Conservation (phyloP, 1,140 invertebrate species). For the Dermatophagoides farinae region DNA sequence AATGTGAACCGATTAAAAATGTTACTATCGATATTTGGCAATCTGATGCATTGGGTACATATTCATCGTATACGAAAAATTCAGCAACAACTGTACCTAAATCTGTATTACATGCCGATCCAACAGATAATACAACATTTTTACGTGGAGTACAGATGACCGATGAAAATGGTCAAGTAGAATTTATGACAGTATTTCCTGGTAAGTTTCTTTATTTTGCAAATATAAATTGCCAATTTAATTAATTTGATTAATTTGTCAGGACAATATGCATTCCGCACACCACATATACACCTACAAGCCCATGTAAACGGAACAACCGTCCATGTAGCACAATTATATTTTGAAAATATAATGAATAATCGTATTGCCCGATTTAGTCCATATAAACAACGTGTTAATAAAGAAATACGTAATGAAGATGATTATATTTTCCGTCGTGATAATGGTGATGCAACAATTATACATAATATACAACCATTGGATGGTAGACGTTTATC, state of each 20-base stretch:
- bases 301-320: constrained; percentile 4
- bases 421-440: constrained; percentile 8
- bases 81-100: neutral
- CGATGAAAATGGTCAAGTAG: constrained; percentile 4
- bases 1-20: constrained; percentile 7
- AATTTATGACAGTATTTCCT: constrained; percentile 7
- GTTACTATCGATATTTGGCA: constrained; percentile 9
- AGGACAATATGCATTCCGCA: constrained; percentile 6
- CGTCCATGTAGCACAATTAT: neutral
- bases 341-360: neutral
- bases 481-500: neutral
- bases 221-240: neutral
- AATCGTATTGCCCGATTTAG: neutral
- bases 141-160: constrained; percentile 6
- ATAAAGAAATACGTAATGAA: neutral
- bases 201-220: neutral
- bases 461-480: constrained; percentile 1
- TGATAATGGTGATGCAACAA: neutral
- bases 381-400: neutral
- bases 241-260: too few relatives aligned
- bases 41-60: neutral
- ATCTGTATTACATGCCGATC: neutral
- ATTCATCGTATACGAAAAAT: constrained; percentile 6
- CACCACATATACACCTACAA: constrained; percentile 5
- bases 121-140: constrained; percentile 9